Conservation (phyloP, 2,888 invertebrate species). For the Chymomyza caudatula region DNA sequence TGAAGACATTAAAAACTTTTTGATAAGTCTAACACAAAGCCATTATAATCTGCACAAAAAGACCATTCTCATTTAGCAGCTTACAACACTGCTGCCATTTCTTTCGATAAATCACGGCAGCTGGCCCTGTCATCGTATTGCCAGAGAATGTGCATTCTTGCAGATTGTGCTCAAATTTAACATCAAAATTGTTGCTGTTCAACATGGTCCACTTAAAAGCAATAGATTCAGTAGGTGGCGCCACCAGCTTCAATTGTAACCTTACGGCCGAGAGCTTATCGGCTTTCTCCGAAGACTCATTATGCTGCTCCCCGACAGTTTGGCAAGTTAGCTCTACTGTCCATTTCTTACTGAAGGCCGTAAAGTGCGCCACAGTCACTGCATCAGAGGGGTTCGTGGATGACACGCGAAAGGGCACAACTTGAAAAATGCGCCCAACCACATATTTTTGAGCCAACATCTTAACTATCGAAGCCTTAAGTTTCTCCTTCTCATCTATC, state of each 20-base stretch:
- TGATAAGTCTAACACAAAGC: no score
- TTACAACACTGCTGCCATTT: background rate
- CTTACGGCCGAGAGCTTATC: no score
- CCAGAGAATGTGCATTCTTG: background rate
- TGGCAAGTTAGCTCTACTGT: background rate
- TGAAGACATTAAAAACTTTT: no score
- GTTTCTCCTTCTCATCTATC: background rate
- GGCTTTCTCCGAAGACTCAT: no score
- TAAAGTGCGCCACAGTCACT: background rate
- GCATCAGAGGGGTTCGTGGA: no score
- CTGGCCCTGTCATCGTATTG: background rate
- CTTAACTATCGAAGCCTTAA: background rate
- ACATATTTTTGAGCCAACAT: background rate
- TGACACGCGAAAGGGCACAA: background rate
- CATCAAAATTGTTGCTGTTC: background rate
- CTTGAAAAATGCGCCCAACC: background rate
- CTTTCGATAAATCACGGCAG: background rate
- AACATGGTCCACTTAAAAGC: background rate
- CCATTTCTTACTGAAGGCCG: background rate
- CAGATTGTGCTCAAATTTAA: background rate
- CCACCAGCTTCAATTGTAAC: no score
- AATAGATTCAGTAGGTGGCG: background rate
- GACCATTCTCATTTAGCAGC: background rate
- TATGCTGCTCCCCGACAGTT: no score
- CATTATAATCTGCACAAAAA: background rate